These are phyloP conservation scores for Agapornis roseicollis DNA, from an alignment of 2,113 vertebrate genomes.

Conservation along the genomic window DNA sequence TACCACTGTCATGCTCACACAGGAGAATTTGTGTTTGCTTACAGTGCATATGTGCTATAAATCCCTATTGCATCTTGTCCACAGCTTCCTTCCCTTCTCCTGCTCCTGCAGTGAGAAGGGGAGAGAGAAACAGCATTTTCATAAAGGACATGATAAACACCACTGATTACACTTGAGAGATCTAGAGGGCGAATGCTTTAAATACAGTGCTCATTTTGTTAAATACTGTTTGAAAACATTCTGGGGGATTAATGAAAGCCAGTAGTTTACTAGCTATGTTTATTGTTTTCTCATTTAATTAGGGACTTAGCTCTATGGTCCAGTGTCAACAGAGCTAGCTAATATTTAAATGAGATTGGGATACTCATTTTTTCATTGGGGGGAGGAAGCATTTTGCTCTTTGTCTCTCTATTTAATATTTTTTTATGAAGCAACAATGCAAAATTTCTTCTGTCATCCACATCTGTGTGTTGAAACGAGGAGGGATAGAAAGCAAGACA, in stretches of 20 bases:
- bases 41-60: background rate
- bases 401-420: background rate
- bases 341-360: background rate
- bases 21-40: background rate
- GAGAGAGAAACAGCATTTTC: background rate
- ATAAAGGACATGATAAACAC: background rate
- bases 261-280: background rate
- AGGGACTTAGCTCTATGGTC: background rate
- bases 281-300: conserved; percentile 44
- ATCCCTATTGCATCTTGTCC: background rate
- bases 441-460: background rate
- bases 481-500: background rate
- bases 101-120: background rate
- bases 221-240: background rate
- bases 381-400: background rate
- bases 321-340: background rate
- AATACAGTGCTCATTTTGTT: background rate
- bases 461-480: background rate
- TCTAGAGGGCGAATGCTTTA: background rate
- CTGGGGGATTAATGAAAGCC: conserved; percentile 10
- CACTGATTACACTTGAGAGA: background rate
- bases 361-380: background rate
- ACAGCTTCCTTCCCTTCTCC: background rate
- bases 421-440: background rate
- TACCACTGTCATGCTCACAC: background rate